Evolutionary conservation across 2,113 vertebrate genomes (phyloP), one percentile per base, ranked within the genome.

Genomic region (Chionodraco myersi): DNA sequence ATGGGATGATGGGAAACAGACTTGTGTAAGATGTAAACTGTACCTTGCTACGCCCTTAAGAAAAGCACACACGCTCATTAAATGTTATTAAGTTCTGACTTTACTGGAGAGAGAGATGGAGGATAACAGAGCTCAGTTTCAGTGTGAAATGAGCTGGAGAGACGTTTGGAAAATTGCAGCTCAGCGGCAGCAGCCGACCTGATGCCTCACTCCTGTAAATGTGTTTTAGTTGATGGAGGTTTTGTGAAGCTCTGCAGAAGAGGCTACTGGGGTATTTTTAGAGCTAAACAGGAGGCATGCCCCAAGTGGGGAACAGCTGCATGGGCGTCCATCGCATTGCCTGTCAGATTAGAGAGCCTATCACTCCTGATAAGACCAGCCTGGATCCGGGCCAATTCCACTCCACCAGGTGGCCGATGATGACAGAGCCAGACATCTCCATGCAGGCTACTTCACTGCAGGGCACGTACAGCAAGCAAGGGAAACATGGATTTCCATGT

Each of bases 221-320:
- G 36, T 68, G 60, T 47, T 87, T 78, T 61, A 71, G 59, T 66
- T 67, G 36, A 65, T 68, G 56, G 59, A 70, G 64, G 63, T 65
- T 51, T 78, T 89, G 77, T 86, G 36, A 77, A 52, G 61, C 71
- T 85, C 75, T 86, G 82, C 72, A 74, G 79, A 90, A 89, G 88
- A 81, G 75, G 61, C 86, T 90, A 53, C 72, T 44, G 83, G 62
- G 77, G 76, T 95, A 95, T 95, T 94, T 95, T 92, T 95, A 94
- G 93, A 82, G 60, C 75, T 73, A 79, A 92, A 91, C 88, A 93
- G 83, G 81, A 93, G 91, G 79, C 88, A 77, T 88, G 85, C 83
- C 91, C 88, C 83, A 77, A 90, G 92, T 87, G 83, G 68, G 77
- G 86, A 93, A 91, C 95, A 94, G 93, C 94, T 95, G 94, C 92